Evolutionary conservation across 1,140 invertebrate genomes (phyloP), one percentile per base, ranked within the genome.

Genomic region (Meloidogyne exigua): DNA sequence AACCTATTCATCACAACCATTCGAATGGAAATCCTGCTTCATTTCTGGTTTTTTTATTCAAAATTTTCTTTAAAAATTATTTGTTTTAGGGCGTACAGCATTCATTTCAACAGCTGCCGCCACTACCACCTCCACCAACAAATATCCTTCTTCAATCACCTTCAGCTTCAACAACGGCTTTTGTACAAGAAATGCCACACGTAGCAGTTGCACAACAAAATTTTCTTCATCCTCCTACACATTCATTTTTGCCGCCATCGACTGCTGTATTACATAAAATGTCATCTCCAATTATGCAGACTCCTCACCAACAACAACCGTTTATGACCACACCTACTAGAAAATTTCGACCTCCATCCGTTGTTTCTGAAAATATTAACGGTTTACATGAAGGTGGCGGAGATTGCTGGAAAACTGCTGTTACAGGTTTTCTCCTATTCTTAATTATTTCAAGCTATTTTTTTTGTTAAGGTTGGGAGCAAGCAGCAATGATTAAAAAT

Each of bases 401-500:
- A 18, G 76, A 78, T 67, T 78, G 76, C 66, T 77, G 76, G 76
- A 78, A 32, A 21, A 78, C 76, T 21, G 76, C 76, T 39, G 76
- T 78, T 28, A 77, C 72, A 26, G 76, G 71, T 73, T 23, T 3
- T 63, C 13, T 23, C 1, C 10, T n/a, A n/a, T n/a, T 62, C n/a
- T 2, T 67, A 32, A 67, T 25, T 69, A 15, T 62, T 23, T 62
- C 42, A 26, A 0, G 1, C 15, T 23, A 69, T 23, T 15, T 3
- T 42, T n/a, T 23, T 28, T 23, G 9, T 23, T 21, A 15, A 64
- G 71, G 75, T 10, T 77, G 76, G 76, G 80, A 81, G 26, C 80
- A 82, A 44, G 73, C 79, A 23, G 77, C 80, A 57, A 36, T 81
- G 23, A 81, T 81, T 23, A 83, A 81, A 68, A 81, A 81, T 44